A percentile compares a stretch with the other conserved stretches of the same genome.
Conservation (phyloP, 2,797 vertebrate species). For the Pipistrellus kuhlii region DNA sequence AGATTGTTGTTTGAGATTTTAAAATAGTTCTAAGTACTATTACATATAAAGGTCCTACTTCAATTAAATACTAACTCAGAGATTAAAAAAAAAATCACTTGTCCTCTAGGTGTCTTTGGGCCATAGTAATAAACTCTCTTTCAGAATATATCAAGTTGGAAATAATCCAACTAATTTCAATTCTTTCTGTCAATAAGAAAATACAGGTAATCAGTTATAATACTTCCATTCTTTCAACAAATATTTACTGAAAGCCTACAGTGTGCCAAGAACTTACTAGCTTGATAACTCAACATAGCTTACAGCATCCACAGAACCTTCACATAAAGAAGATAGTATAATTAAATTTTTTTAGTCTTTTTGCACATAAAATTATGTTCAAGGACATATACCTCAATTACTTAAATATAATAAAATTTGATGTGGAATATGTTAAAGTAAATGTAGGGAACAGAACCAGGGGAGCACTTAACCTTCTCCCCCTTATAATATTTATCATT, state of each 20-base stretch:
- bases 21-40: neutral
- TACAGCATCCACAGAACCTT: slow-evolving; percentile 4
- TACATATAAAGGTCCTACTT: neutral
- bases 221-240: slow-evolving; percentile 58
- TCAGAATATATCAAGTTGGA: neutral
- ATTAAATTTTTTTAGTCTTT: slow-evolving; percentile 32
- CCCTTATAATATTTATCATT: slow-evolving; percentile 26
- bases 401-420: slow-evolving; percentile 56
- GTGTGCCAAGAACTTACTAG: slow-evolving; percentile 14
- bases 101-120: slow-evolving; percentile 16
- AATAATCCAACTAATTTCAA: slow-evolving; percentile 47
- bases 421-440: slow-evolving; percentile 15
- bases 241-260: slow-evolving; percentile 27
- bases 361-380: neutral
- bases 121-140: neutral
- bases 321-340: slow-evolving; percentile 29
- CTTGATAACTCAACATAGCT: slow-evolving; percentile 6
- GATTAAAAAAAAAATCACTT: slow-evolving; percentile 30
- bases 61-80: slow-evolving; percentile 38
- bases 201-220: neutral
- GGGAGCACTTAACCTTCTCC: neutral
- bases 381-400: slow-evolving; percentile 20
- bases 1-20: neutral
- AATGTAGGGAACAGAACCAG: slow-evolving; percentile 31
- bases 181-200: slow-evolving; percentile 46